phyloP scores from a whole-genome alignment of 2,113 vertebrate genomes.

The Calidris pugnax region DNA sequence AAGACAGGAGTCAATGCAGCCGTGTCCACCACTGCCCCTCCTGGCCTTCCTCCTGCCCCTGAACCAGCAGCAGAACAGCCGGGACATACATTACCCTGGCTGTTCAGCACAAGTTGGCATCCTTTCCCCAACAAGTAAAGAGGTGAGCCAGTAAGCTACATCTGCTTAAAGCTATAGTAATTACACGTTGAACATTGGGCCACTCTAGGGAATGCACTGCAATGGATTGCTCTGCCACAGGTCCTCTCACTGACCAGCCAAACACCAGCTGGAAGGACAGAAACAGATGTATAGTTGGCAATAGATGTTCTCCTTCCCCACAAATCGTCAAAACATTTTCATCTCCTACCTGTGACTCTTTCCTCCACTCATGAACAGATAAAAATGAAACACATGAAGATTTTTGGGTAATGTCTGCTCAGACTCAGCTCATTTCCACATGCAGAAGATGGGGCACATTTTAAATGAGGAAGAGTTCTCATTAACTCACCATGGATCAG shows the following conservation, averaged over 20 bases:
- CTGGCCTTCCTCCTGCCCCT: not conserved
- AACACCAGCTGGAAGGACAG: not conserved
- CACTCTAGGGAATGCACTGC: accelerated
- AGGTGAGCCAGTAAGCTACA: not conserved
- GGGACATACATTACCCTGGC: not conserved
- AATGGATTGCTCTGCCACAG: not conserved
- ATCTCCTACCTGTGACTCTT: not conserved
- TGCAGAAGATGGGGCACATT: not conserved
- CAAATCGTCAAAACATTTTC: not conserved
- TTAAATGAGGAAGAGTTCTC: not conserved
- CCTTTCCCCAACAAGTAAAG: not conserved
- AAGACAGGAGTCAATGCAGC: not conserved
- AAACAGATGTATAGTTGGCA: not conserved
- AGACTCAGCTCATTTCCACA: not conserved
- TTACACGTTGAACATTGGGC: not conserved
- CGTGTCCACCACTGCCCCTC: accelerated
- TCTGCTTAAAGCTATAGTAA: not conserved
- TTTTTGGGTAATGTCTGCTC: not conserved
- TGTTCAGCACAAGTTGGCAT: not conserved
- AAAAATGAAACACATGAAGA: not conserved
- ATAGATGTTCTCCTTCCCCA: not conserved
- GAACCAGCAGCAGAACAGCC: not conserved
- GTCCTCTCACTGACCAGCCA: not conserved
- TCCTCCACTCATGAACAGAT: not conserved
- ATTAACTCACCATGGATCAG: not conserved